These are phyloP conservation scores for Electrona antarctica DNA, from an alignment of 2,113 vertebrate species.

Conservation along the genomic window DNA sequence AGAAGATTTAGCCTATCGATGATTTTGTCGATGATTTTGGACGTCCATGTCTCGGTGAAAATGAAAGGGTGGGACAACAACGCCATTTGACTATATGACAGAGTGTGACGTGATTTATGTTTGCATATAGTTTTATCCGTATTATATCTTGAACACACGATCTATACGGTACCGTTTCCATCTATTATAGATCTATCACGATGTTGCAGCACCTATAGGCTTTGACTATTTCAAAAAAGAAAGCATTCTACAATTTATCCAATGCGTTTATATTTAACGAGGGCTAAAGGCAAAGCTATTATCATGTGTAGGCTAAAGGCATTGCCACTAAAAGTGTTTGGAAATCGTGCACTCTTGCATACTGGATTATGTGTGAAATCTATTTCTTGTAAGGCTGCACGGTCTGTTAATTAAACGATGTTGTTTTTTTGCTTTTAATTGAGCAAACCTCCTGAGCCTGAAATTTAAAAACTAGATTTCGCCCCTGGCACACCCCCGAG, in stretches of 20 bases:
- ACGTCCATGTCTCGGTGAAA: slow-evolving; percentile 47
- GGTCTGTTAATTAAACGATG: slow-evolving; percentile 76
- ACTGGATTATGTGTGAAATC: slow-evolving; percentile 75
- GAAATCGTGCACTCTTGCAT: slow-evolving; percentile 68
- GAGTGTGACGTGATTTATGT: slow-evolving; percentile 57
- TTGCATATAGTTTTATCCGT: slow-evolving; percentile 48
- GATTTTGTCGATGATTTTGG: slow-evolving; percentile 58
- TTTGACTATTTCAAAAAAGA: not conserved
- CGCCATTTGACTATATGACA: slow-evolving; percentile 57
- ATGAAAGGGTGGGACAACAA: slow-evolving; percentile 66
- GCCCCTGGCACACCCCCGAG: slow-evolving; percentile 75
- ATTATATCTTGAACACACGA: slow-evolving; percentile 23
- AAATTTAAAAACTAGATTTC: slow-evolving; percentile 77
- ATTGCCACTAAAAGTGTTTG: slow-evolving; percentile 45
- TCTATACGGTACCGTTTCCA: not conserved
- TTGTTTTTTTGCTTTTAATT: slow-evolving; percentile 64
- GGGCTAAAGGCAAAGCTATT: slow-evolving; percentile 59
- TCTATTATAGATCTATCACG: not conserved
- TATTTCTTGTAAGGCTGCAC: slow-evolving; percentile 71
- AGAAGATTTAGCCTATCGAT: slow-evolving; percentile 50
- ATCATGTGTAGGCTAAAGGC: slow-evolving; percentile 47
- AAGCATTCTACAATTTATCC: slow-evolving; percentile 8
- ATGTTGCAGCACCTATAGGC: not conserved
- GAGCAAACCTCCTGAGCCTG: slow-evolving; percentile 72
- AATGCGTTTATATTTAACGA: slow-evolving; percentile 69